Base-by-base conservation (phyloP, 2,797 vertebrate genomes). In the Crenuchus spilurus region DNA sequence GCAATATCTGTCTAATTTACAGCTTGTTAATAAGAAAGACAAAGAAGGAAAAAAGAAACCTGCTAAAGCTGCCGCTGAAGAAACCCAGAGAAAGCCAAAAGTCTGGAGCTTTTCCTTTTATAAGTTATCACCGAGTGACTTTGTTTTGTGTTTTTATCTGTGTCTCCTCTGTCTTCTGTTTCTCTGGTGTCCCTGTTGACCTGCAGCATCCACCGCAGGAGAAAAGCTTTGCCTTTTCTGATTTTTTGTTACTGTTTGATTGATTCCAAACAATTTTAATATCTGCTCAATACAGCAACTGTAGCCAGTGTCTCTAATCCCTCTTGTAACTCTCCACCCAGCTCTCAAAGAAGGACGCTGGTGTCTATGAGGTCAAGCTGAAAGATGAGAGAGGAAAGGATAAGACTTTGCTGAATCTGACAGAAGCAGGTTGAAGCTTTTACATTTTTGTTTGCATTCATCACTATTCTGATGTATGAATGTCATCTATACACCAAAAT, bases 381-480 rank as follows among this genome's bases (percentile, higher is more conserved):
- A 95, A 84, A 85, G 98, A 99, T 0, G 94, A 95, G 69, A 92
- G 96, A 92, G 98, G 98, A 82, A 96, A 93, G 89, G 98, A 99
- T 82, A 92, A 87, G 85, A 97, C 95, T 80, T 76, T 85, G 78
- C 83, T 97, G 55, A 92, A 93, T 79, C 91, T 99, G 72, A 93
- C 92, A 24, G 95, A 96, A 77, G 92, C 88, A 94, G 97, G 98
- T 99, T 71, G 24, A 18, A 24, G 10, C 1, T 7, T 14, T 48
- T 26, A 26, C 6, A 5, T 14, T 39, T 20, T 46, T 52, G 13
- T 54, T 54, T 6, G 3, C 49, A 26, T 9, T 20, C 2, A 52
- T 20, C 2, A 52, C 18, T 54, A 26, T 57, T 68, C 37, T 10
- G 5, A 22, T 1, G 62, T 37, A 30, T 42, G 22, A 33, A 57